Percentiles rank a stretch among this genome's conserved stretches.
Conservation (phyloP, 2,797 vertebrate species). For the Notamacropus eugenii region DNA sequence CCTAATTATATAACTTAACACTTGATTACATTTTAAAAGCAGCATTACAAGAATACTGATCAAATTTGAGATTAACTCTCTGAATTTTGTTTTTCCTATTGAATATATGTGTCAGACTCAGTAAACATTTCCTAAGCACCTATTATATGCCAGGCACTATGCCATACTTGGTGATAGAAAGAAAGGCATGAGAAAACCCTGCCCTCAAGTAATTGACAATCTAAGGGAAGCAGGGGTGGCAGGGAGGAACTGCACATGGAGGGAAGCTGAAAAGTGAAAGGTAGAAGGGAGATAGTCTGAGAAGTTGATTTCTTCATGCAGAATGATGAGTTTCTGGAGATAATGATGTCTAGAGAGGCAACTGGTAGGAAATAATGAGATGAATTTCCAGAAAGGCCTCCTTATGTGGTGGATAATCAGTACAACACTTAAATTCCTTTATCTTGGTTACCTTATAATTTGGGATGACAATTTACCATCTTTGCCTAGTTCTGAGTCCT, state of each 20-base stretch:
- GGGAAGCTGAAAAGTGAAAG: not conserved
- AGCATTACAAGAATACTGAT: constrained; percentile 39
- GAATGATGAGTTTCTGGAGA: not conserved
- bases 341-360: not conserved
- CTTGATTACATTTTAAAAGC: constrained; percentile 32
- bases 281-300: not conserved
- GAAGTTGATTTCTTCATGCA: not conserved
- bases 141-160: not conserved
- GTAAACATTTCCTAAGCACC: not conserved
- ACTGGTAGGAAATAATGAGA: not conserved
- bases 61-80: constrained; percentile 51
- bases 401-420: not conserved
- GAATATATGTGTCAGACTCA: not conserved
- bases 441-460: constrained; percentile 24
- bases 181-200: not conserved
- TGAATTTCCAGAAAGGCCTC: not conserved
- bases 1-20: constrained; percentile 37
- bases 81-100: not conserved
- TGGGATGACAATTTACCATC: not conserved
- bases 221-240: too few relatives aligned
- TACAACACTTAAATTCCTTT: constrained; percentile 3
- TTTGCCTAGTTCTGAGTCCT: not conserved
- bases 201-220: not conserved
- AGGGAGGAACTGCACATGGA: not conserved
- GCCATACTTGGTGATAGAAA: not conserved